phyloP scores from a whole-genome alignment of 2,888 invertebrate genomes.

The Toxonevra muliebris region DNA sequence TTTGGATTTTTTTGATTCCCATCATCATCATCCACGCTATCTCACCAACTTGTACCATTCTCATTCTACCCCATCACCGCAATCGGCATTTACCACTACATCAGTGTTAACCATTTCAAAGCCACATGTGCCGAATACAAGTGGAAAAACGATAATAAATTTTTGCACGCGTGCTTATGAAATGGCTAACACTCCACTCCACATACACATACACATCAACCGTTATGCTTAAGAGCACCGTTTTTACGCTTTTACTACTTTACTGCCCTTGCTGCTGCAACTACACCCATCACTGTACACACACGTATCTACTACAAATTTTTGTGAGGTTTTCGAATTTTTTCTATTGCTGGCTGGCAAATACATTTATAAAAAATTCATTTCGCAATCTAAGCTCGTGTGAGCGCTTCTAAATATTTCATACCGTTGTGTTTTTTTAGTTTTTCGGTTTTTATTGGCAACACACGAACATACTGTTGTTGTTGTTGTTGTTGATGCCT shows the following conservation, averaged over 20 bases:
- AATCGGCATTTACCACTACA: neutral
- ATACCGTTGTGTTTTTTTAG: conserved; percentile 29
- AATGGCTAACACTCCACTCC: no score
- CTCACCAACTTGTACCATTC: neutral
- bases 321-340: neutral
- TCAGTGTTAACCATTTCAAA: neutral
- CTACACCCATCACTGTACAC: neutral
- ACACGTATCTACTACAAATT: neutral
- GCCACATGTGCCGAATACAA: no score
- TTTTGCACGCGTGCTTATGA: no score
- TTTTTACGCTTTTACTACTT: conserved; percentile 1
- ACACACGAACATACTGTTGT: neutral
- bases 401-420: conserved; percentile 65
- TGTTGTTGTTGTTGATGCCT: neutral
- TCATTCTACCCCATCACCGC: neutral
- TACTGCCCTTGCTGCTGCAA: conserved; percentile 1
- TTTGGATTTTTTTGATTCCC: no score
- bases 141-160: no score
- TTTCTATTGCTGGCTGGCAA: conserved; percentile 14
- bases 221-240: neutral
- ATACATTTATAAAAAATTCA: conserved; percentile 60
- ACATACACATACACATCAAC: no score
- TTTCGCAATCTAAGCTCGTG: conserved; percentile 66
- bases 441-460: neutral
- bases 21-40: neutral